Base-by-base conservation (phyloP, 2,888 invertebrate species). In the Parnassius apollo region DNA sequence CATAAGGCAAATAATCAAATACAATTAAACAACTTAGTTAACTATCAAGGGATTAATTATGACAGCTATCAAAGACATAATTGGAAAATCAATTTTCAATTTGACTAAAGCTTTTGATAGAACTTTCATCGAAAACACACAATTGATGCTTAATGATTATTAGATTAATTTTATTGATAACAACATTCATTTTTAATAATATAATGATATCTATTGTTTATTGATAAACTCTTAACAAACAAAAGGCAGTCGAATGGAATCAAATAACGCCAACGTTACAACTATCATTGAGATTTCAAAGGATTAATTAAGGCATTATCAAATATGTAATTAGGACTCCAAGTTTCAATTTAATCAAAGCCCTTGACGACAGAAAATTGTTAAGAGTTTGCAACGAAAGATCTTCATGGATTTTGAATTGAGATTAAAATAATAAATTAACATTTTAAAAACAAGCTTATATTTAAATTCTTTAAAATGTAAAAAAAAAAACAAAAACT, bases 11-110 rank as follows among this genome's bases (percentile, higher is more conserved):
- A n/a, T n/a, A n/a, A 35, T 62, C 52, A 53, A 57, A 46, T 52
- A 46, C 45, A 61, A 49, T 48, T 46, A 57, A 57, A 57, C 62
- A 50, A 25, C 53, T 66, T 69, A 71, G 67, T 61, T 65, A 70
- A 66, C 69, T 71, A 71, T 61, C 59, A 66, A 60, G 57, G 68
- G 69, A 69, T 73, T 71, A 73, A 73, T 74, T 71, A 69, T 68
- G 68, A 69, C 67, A 64, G 63, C 66, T 68, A 64, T 55, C 55
- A 55, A 63, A 59, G 68, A 68, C 67, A 68, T 71, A 68, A 69
- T 72, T 71, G 68, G 65, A 63, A 69, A 67, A 68, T 69, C 68
- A 68, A 70, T 67, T 72, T 71, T 66, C 66, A 65, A 64, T 69
- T 70, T 61, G 64, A 63, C 62, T 64, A 67, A 68, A 67, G 65